Base-by-base conservation (phyloP, 2,888 invertebrate species). In the Danaus chrysippus region DNA sequence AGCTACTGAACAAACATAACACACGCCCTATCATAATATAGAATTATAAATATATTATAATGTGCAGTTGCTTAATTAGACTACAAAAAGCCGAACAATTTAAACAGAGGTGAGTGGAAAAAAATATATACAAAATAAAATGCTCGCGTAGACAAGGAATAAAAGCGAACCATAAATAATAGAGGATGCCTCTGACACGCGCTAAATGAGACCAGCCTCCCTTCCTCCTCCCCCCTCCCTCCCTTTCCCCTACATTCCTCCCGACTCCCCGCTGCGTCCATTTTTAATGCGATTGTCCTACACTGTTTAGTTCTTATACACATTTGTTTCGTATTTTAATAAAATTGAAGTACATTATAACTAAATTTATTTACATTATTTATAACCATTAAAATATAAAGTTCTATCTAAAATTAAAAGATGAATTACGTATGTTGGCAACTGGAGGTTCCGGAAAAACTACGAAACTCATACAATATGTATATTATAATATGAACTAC, bases 181-280 rank as follows among this genome's bases (percentile, higher is more conserved):
- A 78, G 75, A 83, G 73, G 65, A 77, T 86, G 87, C 71, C 71
- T 55, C 72, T 83, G 86, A 87, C 87, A 86, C 80, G 78, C 78
- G 74, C 83, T 81, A 85, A 87, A 88, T 87, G 81, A 87, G 58
- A 64, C 59, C 34, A 19, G 23, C 61, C 55, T n/a, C 61, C 68
- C 54, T 59, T n/a, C 56, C 63, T 62, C 23, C 60, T 12, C 62
- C 12, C 34, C 41, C 8, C 44, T 15, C 17, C 42, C 54, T 10
- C 46, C 52, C 44, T 60, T 56, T 12, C 59, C 17, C 59, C 10
- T 12, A 56, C 44, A 59, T 56, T 59, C 64, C 13, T 41, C 57
- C 61, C n/a, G 13, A 13, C 62, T 54, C 62, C 49, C 49, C 17
- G 49, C 49, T 9, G 49, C 49, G 56, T 64, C 65, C 65, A 67